Evolutionary conservation across 1,140 invertebrate genomes (phyloP).

Genomic region (Melitaea cinxia): DNA sequence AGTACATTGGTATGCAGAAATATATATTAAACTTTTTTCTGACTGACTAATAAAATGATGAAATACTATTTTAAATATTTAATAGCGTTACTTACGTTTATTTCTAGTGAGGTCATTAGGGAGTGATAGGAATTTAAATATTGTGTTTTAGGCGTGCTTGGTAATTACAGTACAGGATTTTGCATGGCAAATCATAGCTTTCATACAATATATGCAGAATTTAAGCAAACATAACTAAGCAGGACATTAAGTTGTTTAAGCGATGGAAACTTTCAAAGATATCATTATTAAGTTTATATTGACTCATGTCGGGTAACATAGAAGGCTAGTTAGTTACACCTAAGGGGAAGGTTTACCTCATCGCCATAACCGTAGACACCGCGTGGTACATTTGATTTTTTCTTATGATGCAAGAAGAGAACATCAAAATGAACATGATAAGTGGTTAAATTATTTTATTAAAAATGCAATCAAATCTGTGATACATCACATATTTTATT

Average conservation of each 20-base stretch:
- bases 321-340: conserved; percentile 41
- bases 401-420: conserved; percentile 83
- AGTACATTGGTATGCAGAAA: too few species aligned
- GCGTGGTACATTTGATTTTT: conserved; percentile 95
- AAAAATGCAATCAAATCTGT: conserved; percentile 51
- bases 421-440: conserved; percentile 83
- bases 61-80: not conserved
- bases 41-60: too few species aligned
- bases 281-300: not conserved
- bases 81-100: not conserved
- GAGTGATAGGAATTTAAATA: conserved; percentile 2
- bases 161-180: not conserved
- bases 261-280: not conserved
- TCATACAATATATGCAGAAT: conserved; percentile 3
- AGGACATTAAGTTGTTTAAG: not conserved
- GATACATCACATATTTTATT: conserved; percentile 31
- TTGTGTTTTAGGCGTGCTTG: not conserved
- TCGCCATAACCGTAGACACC: conserved; percentile 93
- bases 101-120: not conserved
- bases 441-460: conserved; percentile 45
- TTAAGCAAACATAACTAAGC: conserved; percentile 2
- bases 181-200: not conserved
- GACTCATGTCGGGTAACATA: conserved; percentile 24
- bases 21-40: too few species aligned
- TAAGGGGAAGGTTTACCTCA: conserved; percentile 88